Percentiles rank a stretch among this genome's conserved stretches.
Evolutionary conservation across 2,797 vertebrate genomes (phyloP).

Genomic region (Arctocebus calabarensis): DNA sequence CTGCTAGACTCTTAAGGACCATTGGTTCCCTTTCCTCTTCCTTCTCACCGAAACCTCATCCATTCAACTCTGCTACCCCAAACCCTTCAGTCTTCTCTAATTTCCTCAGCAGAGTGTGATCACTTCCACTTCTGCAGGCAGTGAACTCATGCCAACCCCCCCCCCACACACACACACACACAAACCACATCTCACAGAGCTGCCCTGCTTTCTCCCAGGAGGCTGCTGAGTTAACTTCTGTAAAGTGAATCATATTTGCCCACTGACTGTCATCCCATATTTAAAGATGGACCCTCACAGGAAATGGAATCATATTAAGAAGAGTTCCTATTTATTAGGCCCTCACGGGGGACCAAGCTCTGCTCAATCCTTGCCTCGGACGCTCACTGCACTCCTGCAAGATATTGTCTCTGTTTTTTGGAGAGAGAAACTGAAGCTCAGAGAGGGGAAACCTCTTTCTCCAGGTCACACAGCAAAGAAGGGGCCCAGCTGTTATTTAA

Average conservation of each 20-base stretch:
- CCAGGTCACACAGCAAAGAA: neutral
- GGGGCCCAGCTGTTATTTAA: neutral
- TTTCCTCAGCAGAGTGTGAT: neutral
- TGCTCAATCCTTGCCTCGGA: neutral
- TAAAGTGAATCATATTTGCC: neutral
- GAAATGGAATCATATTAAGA: neutral
- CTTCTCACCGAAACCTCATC: neutral
- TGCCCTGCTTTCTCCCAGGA: neutral
- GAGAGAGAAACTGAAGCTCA: neutral
- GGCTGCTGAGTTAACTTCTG: neutral
- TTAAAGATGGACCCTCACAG: neutral
- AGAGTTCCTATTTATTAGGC: neutral
- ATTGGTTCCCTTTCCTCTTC: fast-evolving
- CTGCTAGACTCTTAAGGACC: neutral
- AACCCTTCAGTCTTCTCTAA: neutral
- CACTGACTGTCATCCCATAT: neutral
- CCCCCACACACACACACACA: too few species aligned
- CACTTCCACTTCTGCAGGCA: neutral
- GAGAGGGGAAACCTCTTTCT: neutral
- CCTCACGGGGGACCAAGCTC: neutral
- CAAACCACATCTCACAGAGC: neutral
- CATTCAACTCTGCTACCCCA: neutral
- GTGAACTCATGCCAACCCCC: neutral
- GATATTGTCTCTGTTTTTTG: neutral
- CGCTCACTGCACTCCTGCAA: neutral